Percentiles rank a stretch among this genome's conserved stretches.
These are phyloP conservation scores for Sarotherodon lohbergeri DNA, from an alignment of 2,113 vertebrate species.

Conservation along the genomic window DNA sequence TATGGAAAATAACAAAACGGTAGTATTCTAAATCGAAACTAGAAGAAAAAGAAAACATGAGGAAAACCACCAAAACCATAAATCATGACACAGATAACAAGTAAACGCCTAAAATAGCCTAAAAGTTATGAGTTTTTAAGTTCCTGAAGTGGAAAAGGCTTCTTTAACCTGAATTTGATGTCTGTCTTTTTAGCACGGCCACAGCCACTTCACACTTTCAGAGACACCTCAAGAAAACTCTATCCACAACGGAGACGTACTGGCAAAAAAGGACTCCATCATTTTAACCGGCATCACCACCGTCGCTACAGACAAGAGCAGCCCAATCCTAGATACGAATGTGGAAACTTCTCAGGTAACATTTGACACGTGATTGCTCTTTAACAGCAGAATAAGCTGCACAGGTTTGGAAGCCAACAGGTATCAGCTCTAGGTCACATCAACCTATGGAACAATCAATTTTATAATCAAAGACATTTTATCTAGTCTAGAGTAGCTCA, in stretches of 20 bases:
- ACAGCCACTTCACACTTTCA: slow-evolving; percentile 67
- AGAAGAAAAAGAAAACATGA: not conserved
- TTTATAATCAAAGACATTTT: not conserved
- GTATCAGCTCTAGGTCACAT: not conserved
- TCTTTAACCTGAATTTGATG: not conserved
- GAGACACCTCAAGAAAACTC: slow-evolving; percentile 22
- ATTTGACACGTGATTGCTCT: not conserved
- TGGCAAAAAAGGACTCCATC: slow-evolving; percentile 41
- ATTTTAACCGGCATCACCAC: slow-evolving; percentile 42
- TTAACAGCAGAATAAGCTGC: not conserved
- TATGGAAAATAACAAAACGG: rapidly evolving
- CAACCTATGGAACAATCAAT: not conserved
- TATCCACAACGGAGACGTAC: slow-evolving; percentile 18
- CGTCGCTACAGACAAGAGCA: slow-evolving; percentile 31
- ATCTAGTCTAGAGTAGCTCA: not conserved
- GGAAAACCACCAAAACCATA: not conserved
- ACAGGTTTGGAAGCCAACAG: not conserved
- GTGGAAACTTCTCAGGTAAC: slow-evolving; percentile 27
- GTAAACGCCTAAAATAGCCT: not conserved
- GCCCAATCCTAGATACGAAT: not conserved
- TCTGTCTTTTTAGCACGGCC: slow-evolving; percentile 70
- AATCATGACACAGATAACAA: not conserved
- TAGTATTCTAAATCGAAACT: not conserved
- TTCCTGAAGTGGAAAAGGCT: not conserved
- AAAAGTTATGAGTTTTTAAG: not conserved